A percentile compares a stretch with the other conserved stretches of the same genome.
phyloP scores from a whole-genome alignment of 2,888 invertebrate species.

The Zygogramma bicolorata region DNA sequence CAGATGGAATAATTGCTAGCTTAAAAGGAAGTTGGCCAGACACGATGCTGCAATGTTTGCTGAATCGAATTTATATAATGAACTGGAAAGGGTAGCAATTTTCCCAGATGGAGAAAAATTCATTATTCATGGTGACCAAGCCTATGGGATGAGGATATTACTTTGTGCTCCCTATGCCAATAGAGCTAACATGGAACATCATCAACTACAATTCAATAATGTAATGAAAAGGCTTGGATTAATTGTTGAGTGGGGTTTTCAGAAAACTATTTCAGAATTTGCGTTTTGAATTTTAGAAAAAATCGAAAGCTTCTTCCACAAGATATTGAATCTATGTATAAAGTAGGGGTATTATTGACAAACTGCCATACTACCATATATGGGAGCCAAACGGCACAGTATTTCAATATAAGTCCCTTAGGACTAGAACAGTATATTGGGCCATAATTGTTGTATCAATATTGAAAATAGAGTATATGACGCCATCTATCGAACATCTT shows the following conservation, averaged over 20 bases:
- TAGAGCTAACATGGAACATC: slow-evolving; percentile 5
- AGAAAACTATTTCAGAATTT: slow-evolving; percentile 29
- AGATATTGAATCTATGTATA: neutral
- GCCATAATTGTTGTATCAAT: no score
- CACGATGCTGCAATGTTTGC: slow-evolving; percentile 41
- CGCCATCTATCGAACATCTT: no score
- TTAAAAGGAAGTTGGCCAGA: slow-evolving; percentile 35
- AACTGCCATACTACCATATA: neutral
- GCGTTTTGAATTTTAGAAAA: slow-evolving; percentile 21
- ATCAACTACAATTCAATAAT: neutral
- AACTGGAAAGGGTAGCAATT: slow-evolving; percentile 16
- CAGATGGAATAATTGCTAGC: slow-evolving; percentile 44
- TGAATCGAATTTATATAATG: slow-evolving; percentile 8
- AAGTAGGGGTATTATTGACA: neutral
- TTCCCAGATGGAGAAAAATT: neutral
- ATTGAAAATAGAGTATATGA: no score
- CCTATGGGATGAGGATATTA: neutral
- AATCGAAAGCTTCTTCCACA: slow-evolving; percentile 15
- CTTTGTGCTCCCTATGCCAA: neutral
- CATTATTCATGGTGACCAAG: neutral
- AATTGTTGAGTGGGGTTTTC: slow-evolving; percentile 36
- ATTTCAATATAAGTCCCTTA: neutral
- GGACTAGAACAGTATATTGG: no score
- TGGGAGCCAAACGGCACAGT: neutral
- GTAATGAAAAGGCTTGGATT: neutral